These are phyloP conservation scores for Microtus ochrogaster DNA, from an alignment of 2,113 vertebrate genomes.

Conservation along the genomic window DNA sequence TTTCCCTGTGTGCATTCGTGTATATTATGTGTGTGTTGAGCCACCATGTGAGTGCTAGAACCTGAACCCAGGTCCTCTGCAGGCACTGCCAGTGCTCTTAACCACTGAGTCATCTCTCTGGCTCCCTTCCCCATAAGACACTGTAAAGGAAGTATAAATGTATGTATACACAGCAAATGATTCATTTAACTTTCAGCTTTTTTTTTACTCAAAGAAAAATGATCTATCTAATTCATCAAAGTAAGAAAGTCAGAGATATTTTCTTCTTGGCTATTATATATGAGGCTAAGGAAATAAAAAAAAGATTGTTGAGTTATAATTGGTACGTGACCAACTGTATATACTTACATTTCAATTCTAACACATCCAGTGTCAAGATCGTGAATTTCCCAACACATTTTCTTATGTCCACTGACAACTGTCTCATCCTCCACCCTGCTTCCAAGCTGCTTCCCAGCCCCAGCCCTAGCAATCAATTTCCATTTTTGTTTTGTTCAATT, in stretches of 20 bases:
- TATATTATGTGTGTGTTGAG: background rate
- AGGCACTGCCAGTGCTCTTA: background rate
- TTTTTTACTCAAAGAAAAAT: constrained; percentile 17
- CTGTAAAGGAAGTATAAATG: background rate
- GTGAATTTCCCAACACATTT: background rate
- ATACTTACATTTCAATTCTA: background rate
- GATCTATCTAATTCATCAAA: constrained; percentile 50
- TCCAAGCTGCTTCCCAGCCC: background rate
- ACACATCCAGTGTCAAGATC: background rate
- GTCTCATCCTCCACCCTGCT: background rate
- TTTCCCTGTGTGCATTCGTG: background rate
- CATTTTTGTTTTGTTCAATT: background rate
- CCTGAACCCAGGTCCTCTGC: background rate
- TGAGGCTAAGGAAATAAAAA: background rate
- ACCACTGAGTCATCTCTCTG: background rate
- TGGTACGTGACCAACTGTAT: background rate
- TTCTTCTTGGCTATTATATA: background rate
- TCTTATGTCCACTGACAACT: background rate
- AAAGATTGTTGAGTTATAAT: background rate
- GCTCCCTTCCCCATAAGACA: background rate
- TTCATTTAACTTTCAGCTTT: background rate
- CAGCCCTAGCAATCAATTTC: background rate
- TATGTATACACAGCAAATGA: background rate
- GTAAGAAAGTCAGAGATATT: constrained; percentile 15
- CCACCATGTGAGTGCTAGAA: background rate